phyloP scores from a whole-genome alignment of 2,113 vertebrate species.

The Cathartes aura region DNA sequence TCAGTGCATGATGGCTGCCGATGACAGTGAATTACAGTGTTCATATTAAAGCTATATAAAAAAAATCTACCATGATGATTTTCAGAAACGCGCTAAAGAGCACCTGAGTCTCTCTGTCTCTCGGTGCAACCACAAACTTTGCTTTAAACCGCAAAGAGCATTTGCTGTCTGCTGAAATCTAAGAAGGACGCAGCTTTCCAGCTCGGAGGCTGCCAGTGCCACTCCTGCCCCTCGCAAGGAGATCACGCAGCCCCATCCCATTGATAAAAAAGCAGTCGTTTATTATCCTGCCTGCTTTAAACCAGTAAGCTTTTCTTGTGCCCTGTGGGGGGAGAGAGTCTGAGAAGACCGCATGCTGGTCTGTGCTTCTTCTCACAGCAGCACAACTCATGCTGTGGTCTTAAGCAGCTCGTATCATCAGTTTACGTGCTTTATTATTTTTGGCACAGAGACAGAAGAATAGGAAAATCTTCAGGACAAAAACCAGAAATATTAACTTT shows the following conservation, averaged over 20 bases:
- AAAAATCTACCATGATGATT: background rate
- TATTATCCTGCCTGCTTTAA: background rate
- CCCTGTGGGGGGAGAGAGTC: background rate
- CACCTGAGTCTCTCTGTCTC: background rate
- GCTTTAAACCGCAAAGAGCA: background rate
- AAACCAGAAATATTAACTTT: background rate
- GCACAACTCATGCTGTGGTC: background rate
- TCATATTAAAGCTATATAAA: background rate
- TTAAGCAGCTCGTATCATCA: background rate
- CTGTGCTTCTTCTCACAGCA: background rate
- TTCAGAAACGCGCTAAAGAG: background rate
- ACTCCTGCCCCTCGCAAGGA: background rate
- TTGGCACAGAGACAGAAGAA: background rate
- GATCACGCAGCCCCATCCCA: background rate
- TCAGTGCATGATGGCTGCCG: background rate
- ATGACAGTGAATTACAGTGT: background rate
- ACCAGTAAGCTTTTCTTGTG: background rate
- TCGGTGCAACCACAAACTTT: rapidly evolving
- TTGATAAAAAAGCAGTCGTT: background rate
- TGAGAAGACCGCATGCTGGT: background rate
- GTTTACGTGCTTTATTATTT: background rate
- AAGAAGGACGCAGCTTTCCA: background rate
- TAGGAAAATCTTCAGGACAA: background rate
- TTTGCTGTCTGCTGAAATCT: background rate
- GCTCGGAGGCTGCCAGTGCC: background rate